Conservation (phyloP, 1,140 invertebrate genomes). For the Lamellibrachia luymesi region DNA sequence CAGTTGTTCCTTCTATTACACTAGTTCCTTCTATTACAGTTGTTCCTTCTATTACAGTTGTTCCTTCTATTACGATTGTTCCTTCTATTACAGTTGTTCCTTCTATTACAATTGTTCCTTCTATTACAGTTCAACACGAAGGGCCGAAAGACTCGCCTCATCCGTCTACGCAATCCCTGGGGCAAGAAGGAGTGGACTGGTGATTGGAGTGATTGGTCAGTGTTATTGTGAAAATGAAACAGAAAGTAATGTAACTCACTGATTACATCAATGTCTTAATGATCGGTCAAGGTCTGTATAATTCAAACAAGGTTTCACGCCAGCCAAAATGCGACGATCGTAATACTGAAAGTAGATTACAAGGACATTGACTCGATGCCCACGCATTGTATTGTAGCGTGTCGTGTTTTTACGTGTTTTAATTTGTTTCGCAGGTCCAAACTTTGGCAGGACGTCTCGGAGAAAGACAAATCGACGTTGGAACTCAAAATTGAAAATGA, state of each 20-base stretch:
- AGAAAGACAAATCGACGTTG: conserved; percentile 85
- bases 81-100: no score
- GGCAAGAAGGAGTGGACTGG: conserved; percentile 30
- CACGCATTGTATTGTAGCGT: no score
- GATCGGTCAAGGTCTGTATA: no score
- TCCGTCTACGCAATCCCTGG: conserved; percentile 30
- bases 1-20: no score
- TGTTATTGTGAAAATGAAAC: background rate
- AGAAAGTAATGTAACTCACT: background rate
- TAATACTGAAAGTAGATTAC: background rate
- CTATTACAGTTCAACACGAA: conserved; percentile 16
- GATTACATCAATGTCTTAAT: background rate
- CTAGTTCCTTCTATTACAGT: no score
- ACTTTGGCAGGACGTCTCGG: conserved; percentile 92
- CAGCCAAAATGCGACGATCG: background rate
- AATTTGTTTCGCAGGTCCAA: conserved; percentile 20
- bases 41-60: no score
- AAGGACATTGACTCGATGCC: no score
- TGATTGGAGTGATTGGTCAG: conserved; percentile 26
- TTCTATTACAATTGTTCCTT: background rate
- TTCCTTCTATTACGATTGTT: no score
- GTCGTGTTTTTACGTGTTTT: no score
- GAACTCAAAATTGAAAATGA: conserved; percentile 91
- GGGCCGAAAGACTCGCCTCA: background rate
- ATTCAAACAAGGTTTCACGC: no score